Base-by-base conservation (phyloP, 2,888 invertebrate genomes). In the Catocala nupta region DNA sequence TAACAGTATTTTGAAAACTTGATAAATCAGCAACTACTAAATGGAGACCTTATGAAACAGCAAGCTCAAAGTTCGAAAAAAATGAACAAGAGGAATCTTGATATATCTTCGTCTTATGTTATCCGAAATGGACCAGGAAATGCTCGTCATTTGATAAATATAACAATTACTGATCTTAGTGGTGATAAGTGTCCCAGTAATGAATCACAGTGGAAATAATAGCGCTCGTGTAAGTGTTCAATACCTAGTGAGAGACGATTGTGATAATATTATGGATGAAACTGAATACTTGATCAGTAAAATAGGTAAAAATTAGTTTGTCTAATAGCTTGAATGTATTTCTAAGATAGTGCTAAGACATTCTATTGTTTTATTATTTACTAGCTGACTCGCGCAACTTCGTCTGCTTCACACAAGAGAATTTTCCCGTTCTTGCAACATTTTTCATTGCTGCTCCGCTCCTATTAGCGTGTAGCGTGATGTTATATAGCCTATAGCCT, bases 131-230 rank as follows among this genome's bases (percentile, higher is more conserved):
- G 12, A 45, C 3, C 12, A 45, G 7, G 45, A 45, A 45, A 45
- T 12, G n/a, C 12, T 45, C 45, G 10, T 45, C 45, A 45, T 45
- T 45, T 45, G 45, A 45, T 45, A n/a, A 45, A 45, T 45, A 45
- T 45, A 12, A 13, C 45, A 45, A 12, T 45, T 45, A 12, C 6
- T 45, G 45, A 45, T 45, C 45, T 45, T 2, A 12, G 12, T 45
- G 45, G 12, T 45, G 45, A 45, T 8, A 45, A n/a, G 12, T 12
- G 13, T 45, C 13, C 45, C 45, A 12, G 42, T 5, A 43, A 43
- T 10, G 4, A 43, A 9, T 43, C 42, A 11, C 42, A 43, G 42
- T 43, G 10, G 3, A 8, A 43, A 43, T 43, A 43, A 43, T 43
- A 43, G 11, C 9, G 42, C 10, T 43, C 42, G 42, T 43, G 42